Evolutionary conservation across 2,113 vertebrate species (phyloP).

Genomic region (Rhizomys pruinosus): DNA sequence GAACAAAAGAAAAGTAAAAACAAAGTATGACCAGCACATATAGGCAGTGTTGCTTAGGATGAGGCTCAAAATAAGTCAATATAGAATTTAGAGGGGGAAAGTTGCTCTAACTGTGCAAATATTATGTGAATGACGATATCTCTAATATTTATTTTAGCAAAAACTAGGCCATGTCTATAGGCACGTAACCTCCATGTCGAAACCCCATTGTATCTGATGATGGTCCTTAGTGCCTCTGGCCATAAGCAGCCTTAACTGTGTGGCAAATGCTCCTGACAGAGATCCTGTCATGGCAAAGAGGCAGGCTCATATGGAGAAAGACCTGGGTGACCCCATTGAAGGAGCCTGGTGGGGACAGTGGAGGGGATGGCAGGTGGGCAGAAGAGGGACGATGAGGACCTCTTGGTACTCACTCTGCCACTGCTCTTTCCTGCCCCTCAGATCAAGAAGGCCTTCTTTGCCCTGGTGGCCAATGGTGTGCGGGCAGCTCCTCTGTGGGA

Average conservation of each 20-base stretch:
- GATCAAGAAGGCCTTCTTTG: conserved; percentile 97
- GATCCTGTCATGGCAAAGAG: neutral
- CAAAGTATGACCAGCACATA: neutral
- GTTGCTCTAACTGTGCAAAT: neutral
- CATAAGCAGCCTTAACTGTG: conserved; percentile 5
- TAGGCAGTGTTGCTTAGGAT: neutral
- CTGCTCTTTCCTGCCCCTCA: conserved; percentile 64
- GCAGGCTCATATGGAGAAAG: neutral
- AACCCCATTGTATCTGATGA: neutral
- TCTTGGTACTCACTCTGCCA: neutral
- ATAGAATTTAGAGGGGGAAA: neutral
- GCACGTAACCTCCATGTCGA: neutral
- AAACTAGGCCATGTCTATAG: neutral
- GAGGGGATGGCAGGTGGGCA: neutral
- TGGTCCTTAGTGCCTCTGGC: neutral
- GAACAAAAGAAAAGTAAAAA: neutral
- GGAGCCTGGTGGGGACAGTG: neutral
- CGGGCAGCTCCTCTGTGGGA: conserved; percentile 97
- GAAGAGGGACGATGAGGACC: rapidly evolving
- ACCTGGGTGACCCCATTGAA: neutral
- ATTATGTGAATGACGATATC: neutral
- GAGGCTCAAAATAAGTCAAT: neutral
- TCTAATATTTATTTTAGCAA: neutral
- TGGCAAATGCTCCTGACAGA: neutral
- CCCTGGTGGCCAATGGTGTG: conserved; percentile 93